A percentile compares a stretch with the other conserved stretches of the same genome.
phyloP scores from a whole-genome alignment of 2,888 invertebrate genomes.

The Fissipunctia ypsillon region DNA sequence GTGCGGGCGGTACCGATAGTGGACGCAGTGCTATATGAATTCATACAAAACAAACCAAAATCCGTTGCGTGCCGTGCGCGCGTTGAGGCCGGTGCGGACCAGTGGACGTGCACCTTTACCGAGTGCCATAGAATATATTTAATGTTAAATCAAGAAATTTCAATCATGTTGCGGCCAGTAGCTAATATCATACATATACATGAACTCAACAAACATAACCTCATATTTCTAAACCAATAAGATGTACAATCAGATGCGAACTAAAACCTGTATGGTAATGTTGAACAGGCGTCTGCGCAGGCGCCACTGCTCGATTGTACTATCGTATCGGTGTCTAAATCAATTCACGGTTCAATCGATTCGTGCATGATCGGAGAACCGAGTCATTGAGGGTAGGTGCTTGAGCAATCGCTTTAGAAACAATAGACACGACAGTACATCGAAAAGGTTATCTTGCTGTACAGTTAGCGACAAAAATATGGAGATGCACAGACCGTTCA shows the following conservation, averaged over 20 bases:
- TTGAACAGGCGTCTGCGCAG: slow-evolving; percentile 61
- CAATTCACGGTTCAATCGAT: slow-evolving; percentile 71
- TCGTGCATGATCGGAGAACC: slow-evolving; percentile 65
- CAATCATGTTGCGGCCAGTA: neutral
- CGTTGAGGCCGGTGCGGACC: too few species aligned
- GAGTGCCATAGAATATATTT: neutral
- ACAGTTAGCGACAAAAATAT: slow-evolving; percentile 41
- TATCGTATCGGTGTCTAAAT: slow-evolving; percentile 72
- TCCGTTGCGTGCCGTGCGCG: too few species aligned
- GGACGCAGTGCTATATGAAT: too few species aligned
- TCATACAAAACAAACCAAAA: too few species aligned
- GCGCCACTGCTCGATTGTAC: slow-evolving; percentile 68
- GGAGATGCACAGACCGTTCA: neutral
- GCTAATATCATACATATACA: neutral
- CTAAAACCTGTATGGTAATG: slow-evolving; percentile 52
- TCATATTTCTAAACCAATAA: slow-evolving; percentile 21
- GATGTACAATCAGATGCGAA: slow-evolving; percentile 29
- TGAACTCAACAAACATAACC: slow-evolving; percentile 23
- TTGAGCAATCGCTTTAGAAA: slow-evolving; percentile 65
- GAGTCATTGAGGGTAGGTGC: slow-evolving; percentile 60
- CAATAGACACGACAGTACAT: slow-evolving; percentile 67
- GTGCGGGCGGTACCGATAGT: too few species aligned
- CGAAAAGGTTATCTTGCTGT: slow-evolving; percentile 68
- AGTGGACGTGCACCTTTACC: too few species aligned
- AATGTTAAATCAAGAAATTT: neutral